Conservation (phyloP, 2,797 vertebrate genomes). For the Lates japonicus region DNA sequence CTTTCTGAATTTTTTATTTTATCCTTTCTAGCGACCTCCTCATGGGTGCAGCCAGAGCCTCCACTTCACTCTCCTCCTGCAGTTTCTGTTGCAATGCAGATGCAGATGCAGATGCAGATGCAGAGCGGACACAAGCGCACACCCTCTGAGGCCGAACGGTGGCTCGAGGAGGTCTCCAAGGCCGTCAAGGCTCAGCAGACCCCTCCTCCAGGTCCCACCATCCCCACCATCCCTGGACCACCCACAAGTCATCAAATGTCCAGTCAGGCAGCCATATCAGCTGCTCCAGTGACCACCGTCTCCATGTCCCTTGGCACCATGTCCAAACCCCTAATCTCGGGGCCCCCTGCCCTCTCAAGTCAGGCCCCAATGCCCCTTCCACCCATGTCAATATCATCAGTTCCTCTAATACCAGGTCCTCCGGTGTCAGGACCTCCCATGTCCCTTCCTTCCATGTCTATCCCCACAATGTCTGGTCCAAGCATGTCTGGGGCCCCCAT, state of each 20-base stretch:
- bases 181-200: conserved; percentile 88
- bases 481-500: conserved; percentile 80
- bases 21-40: conserved; percentile 77
- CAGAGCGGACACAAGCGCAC: conserved; percentile 91
- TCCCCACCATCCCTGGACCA: conserved; percentile 81
- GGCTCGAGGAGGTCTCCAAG: conserved; percentile 94
- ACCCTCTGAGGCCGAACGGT: conserved; percentile 93
- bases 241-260: conserved; percentile 80
- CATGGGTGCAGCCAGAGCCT: conserved; percentile 87
- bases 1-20: conserved; percentile 21
- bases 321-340: conserved; percentile 71
- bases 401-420: conserved; percentile 81
- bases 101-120: conserved; percentile 77
- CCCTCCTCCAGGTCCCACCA: conserved; percentile 72
- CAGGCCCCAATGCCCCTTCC: conserved; percentile 68
- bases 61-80: conserved; percentile 80
- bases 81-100: conserved; percentile 70
- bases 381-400: conserved; percentile 77
- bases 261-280: conserved; percentile 58
- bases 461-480: conserved; percentile 80
- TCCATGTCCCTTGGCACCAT: conserved; percentile 61
- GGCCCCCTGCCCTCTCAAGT: conserved; percentile 56
- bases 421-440: conserved; percentile 80
- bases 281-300: conserved; percentile 57
- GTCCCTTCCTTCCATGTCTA: conserved; percentile 84